Evolutionary conservation across 2,113 vertebrate genomes (phyloP), one percentile per base, ranked within the genome.

Genomic region (Riparia riparia): DNA sequence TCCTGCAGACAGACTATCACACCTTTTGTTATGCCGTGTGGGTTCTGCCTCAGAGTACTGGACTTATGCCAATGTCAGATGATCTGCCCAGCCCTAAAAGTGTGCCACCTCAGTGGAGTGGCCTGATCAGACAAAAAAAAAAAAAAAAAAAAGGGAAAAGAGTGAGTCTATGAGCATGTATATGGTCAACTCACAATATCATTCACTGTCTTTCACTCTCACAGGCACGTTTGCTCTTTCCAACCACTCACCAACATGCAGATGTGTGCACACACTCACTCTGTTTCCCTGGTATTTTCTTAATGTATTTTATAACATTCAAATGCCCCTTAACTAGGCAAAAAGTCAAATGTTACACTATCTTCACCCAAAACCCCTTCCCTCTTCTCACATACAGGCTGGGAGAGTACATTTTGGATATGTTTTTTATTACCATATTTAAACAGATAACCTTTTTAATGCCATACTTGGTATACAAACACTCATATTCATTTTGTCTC

Each of bases 241-340:
- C 64, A 77, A 2, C 12, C 7, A 24, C 17, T 42, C 7, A 28
- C 10, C 49, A 31, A 51, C 17, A 32, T 10, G 25, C 9, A 57
- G 5, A 41, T 0, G 0, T 22, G 0, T 41, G 41, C 31, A 44
- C 14, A 54, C 8, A 26, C 14, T 26, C 39, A 21, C 3, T 53
- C 37, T 65, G 20, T 65, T 88, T 71, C 19, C n/a, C 5, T 14
- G 4, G 4, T n/a, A 14, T n/a, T 78, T 26, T 11, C 11, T 72
- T 69, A 64, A 34, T 31, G 44, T 4, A 5, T 73, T 77, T 17
- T n/a, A 1, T 53, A 77, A 72, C 5, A 60, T 93, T 44, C 22
- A 42, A 64, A 72, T 41, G 5, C 32, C 20, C 32, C 10, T 17
- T 47, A 39, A 32, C 5, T n/a, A 42, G 19, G 25, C 19, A 50